phyloP scores from a whole-genome alignment of 2,888 invertebrate species.

The Cerastis rubricosa region DNA sequence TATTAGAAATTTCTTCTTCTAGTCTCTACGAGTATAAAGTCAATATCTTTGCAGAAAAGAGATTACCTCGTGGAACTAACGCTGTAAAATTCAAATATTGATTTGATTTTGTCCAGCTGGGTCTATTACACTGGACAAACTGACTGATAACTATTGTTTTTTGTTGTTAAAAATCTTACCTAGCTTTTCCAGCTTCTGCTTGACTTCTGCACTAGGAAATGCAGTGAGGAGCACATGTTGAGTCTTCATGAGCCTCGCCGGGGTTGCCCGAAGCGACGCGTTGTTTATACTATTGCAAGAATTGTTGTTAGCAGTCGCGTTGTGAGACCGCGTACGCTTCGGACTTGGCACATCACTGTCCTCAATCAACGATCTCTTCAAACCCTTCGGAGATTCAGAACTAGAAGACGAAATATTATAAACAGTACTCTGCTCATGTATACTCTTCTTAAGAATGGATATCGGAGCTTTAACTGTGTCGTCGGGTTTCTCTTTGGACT shows the following conservation, averaged over 20 bases:
- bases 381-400: conserved; percentile 71
- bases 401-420: conserved; percentile 79
- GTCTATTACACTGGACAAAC: neutral
- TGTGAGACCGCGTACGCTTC: conserved; percentile 74
- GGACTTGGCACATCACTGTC: conserved; percentile 71
- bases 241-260: conserved; percentile 71
- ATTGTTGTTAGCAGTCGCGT: conserved; percentile 20
- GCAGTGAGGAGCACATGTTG: conserved; percentile 84
- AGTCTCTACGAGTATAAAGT: too few species aligned
- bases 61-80: neutral
- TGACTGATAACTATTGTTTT: neutral
- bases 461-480: conserved; percentile 57
- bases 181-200: conserved; percentile 78
- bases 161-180: conserved; percentile 71
- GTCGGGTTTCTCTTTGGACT: conserved; percentile 66
- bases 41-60: neutral
- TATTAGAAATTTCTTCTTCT: too few species aligned
- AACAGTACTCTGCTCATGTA: conserved; percentile 78
- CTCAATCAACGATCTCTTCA: conserved; percentile 73
- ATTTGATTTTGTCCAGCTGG: too few species aligned
- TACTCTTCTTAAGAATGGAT: conserved; percentile 68
- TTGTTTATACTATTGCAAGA: conserved; percentile 51
- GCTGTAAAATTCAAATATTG: too few species aligned
- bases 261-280: conserved; percentile 70
- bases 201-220: conserved; percentile 80